phyloP scores from a whole-genome alignment of 92 coral and sea anemone genomes.

The Palythoa grandiflora region DNA sequence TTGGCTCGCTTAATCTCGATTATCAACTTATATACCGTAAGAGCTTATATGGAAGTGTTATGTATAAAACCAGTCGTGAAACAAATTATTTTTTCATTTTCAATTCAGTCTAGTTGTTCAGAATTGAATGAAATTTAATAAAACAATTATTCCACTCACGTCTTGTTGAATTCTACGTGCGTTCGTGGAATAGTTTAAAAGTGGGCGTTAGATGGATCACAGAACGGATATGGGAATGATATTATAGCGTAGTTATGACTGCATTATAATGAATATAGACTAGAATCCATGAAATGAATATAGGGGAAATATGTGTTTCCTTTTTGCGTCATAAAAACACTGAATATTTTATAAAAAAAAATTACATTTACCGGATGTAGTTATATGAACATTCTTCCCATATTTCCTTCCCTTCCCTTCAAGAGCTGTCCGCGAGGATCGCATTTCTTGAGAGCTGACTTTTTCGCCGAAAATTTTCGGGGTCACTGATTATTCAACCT shows the following conservation, averaged over 20 bases:
- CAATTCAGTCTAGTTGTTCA: no score
- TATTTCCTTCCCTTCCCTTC: background rate
- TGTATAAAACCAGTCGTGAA: no score
- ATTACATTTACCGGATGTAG: background rate
- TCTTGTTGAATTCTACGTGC: no score
- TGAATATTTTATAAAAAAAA: background rate
- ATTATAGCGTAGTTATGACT: no score
- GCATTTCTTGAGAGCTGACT: background rate
- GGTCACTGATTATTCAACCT: constrained; percentile 20
- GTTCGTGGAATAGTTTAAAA: no score
- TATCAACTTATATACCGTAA: no score
- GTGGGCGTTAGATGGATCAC: background rate
- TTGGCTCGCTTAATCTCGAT: no score
- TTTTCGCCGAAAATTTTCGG: background rate
- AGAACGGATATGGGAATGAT: background rate
- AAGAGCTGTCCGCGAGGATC: background rate
- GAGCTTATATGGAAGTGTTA: no score
- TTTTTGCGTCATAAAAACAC: background rate
- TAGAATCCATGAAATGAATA: background rate
- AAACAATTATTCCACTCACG: no score
- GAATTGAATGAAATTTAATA: no score
- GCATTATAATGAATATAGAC: background rate
- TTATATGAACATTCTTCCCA: background rate
- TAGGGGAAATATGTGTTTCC: background rate
- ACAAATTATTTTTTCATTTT: no score